These are phyloP conservation scores for Rhineura floridana DNA, from an alignment of 2,113 vertebrate genomes.

Conservation along the genomic window DNA sequence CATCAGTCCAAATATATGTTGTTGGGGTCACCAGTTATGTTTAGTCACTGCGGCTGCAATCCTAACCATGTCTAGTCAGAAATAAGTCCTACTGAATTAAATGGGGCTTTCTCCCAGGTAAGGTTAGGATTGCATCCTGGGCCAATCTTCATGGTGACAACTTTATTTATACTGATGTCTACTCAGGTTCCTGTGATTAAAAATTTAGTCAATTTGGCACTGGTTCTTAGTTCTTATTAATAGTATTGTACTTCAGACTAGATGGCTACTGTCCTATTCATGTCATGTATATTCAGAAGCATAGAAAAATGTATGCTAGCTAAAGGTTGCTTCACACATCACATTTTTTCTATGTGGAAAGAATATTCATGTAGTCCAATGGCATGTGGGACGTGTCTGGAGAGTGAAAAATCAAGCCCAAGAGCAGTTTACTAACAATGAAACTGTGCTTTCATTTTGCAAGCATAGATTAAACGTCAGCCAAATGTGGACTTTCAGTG, in stretches of 20 bases:
- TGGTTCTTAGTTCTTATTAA: not conserved
- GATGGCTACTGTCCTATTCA: not conserved
- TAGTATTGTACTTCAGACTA: not conserved
- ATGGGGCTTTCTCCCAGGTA: too few species aligned
- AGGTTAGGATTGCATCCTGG: too few species aligned
- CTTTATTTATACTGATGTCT: not conserved
- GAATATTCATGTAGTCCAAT: not conserved
- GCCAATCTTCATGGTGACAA: not conserved
- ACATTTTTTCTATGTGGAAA: not conserved
- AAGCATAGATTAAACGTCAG: conserved; percentile 61
- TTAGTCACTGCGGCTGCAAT: too few species aligned
- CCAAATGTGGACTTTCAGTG: conserved; percentile 52
- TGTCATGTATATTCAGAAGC: not conserved
- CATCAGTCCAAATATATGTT: not conserved
- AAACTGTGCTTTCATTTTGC: conserved; percentile 51
- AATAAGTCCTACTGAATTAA: too few species aligned
- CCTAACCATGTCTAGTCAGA: too few species aligned
- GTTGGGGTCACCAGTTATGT: not conserved
- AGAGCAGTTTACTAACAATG: conserved; percentile 41
- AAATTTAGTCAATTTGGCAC: not conserved
- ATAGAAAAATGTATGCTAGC: not conserved
- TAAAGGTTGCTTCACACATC: not conserved
- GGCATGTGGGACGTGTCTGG: not conserved
- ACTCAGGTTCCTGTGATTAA: not conserved
- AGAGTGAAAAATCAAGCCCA: conserved; percentile 12